Evolutionary conservation across 1,140 invertebrate species (phyloP).

Genomic region (Calliopsis andreniformis): DNA sequence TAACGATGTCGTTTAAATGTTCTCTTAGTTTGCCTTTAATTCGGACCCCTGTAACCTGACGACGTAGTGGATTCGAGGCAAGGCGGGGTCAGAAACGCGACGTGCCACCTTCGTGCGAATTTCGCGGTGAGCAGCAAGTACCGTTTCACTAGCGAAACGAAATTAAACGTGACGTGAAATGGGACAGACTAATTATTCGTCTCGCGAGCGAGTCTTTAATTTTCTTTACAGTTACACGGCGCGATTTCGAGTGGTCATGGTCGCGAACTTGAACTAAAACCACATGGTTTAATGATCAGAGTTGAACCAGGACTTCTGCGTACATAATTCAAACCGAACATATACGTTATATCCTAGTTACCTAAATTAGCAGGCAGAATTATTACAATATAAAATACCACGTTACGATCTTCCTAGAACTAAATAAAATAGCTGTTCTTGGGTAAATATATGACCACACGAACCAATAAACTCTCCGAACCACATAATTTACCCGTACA

Average conservation of each 20-base stretch:
- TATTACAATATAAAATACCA: no score
- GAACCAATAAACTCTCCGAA: no score
- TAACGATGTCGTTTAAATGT: neutral
- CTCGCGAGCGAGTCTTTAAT: neutral
- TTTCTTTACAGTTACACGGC: neutral
- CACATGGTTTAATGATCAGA: neutral
- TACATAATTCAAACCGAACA: no score
- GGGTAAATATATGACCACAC: no score
- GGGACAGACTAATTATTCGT: no score
- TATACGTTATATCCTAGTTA: no score
- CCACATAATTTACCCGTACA: no score
- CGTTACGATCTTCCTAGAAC: no score
- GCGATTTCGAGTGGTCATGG: neutral
- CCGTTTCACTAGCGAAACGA: neutral
- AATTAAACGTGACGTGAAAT: neutral
- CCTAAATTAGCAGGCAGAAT: no score
- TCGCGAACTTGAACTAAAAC: slow-evolving; percentile 3
- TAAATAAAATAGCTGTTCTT: no score
- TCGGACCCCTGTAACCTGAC: neutral
- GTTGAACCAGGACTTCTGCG: no score
- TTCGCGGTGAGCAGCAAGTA: neutral
- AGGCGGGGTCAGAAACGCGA: neutral
- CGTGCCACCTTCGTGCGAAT: neutral
- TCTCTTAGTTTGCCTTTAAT: neutral
- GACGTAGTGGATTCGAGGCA: neutral